Evolutionary conservation across 2,888 invertebrate species (phyloP).

Genomic region (Celastrina argiolus): DNA sequence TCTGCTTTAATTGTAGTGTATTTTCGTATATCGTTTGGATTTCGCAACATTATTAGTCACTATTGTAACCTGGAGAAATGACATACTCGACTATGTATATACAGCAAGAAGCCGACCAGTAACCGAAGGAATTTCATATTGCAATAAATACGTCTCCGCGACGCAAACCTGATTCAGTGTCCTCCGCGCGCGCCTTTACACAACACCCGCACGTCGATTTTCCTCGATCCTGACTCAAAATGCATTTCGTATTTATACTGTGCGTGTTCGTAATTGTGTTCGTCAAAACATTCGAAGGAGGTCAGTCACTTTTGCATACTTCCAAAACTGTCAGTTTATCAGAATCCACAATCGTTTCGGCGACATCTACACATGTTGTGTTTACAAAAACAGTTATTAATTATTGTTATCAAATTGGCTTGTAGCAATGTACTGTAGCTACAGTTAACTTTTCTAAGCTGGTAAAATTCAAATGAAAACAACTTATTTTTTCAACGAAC

Average conservation of each 20-base stretch:
- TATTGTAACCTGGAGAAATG: neutral
- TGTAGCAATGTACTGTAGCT: neutral
- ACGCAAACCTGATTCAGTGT: conserved; percentile 23
- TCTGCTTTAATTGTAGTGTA: neutral
- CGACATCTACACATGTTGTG: too few relatives aligned
- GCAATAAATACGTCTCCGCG: conserved; percentile 16
- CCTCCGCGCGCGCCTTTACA: neutral
- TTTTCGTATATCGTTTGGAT: neutral
- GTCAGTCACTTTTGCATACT: conserved; percentile 23
- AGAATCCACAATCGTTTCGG: too few relatives aligned
- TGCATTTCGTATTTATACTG: conserved; percentile 20
- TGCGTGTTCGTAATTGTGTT: conserved; percentile 14
- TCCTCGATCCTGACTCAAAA: conserved; percentile 1
- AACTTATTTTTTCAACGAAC: neutral
- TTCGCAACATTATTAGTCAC: neutral
- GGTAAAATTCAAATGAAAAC: neutral
- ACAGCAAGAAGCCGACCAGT: neutral
- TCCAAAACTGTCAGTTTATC: neutral
- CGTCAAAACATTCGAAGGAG: conserved; percentile 23
- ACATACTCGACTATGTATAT: neutral
- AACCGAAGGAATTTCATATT: conserved; percentile 7
- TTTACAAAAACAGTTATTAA: neutral
- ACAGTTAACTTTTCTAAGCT: neutral
- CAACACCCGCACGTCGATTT: conserved; percentile 7
- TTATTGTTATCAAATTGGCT: neutral